Evolutionary conservation across 1,140 invertebrate genomes (phyloP).

Genomic region (Musca vetustissima): DNA sequence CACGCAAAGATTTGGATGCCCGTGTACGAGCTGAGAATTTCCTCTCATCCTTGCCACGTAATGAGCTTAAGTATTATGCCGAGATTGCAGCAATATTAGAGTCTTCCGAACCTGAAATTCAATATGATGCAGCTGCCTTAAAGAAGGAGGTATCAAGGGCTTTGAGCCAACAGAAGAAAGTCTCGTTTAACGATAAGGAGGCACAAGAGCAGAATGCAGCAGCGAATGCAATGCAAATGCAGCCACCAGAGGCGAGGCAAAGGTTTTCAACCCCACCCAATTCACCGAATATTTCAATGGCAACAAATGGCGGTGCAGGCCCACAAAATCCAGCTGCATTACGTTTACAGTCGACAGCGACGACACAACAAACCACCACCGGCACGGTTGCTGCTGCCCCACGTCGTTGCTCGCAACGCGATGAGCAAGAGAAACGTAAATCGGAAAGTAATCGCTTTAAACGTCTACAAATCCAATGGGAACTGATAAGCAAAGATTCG

Average conservation of each 20-base stretch:
- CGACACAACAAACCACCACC: neutral
- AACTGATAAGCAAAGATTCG: conserved; percentile 67
- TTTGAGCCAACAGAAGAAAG: conserved; percentile 65
- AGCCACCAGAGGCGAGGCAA: conserved; percentile 26
- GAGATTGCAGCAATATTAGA: conserved; percentile 68
- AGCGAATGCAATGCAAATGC: conserved; percentile 41
- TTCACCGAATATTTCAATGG: conserved; percentile 69
- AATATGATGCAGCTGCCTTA: conserved; percentile 68
- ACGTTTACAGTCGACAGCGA: neutral
- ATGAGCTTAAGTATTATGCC: conserved; percentile 54
- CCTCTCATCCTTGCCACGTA: conserved; percentile 47
- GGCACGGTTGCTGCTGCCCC: conserved; percentile 25
- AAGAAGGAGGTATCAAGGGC: conserved; percentile 69
- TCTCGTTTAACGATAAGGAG: conserved; percentile 58
- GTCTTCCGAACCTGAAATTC: conserved; percentile 66
- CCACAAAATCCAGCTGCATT: conserved; percentile 42
- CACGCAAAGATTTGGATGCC: conserved; percentile 57
- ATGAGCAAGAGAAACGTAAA: conserved; percentile 50
- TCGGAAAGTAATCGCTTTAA: conserved; percentile 64
- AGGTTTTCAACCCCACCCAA: conserved; percentile 67
- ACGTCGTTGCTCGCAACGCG: conserved; percentile 41
- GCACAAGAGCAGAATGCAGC: conserved; percentile 18
- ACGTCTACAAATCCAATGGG: conserved; percentile 83
- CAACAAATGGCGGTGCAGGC: conserved; percentile 37
- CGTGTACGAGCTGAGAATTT: conserved; percentile 50